Evolutionary conservation across 1,140 invertebrate species (phyloP), one percentile per base, ranked within the genome.

Genomic region (Antheraea pernyi): DNA sequence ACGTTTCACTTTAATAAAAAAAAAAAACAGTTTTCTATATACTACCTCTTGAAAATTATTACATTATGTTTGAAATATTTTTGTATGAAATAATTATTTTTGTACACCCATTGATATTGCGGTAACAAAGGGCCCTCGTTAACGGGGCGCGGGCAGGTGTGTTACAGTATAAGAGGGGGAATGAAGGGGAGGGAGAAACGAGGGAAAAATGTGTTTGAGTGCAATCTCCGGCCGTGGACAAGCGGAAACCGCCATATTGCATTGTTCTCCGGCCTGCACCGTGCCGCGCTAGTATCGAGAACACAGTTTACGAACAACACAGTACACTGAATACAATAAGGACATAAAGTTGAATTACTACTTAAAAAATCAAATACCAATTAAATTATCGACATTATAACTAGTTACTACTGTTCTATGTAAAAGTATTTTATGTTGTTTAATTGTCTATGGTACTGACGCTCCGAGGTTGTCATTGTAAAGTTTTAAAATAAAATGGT

Each of bases 131-230:
- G 68, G 37, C 36, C 36, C 59, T 70, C 72, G 68, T 73, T 70
- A 68, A 61, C 61, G 42, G 68, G 30, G 22, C 18, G n/a, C 19
- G 22, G 48, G 53, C 11, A 53, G 48, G 48, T 67, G 42, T 19
- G 53, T 67, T 53, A 11, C 46, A 6, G 9, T 53, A 53, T 13
- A 13, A 53, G 6, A 13, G 13, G 16, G 46, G 1, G 46, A 16
- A 16, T 16, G 46, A 53, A 9, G 16, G 46, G 46, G 46, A 53
- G 46, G 16, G 46, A 16, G 5, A 53, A 9, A 16, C 13, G 46
- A 53, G 9, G 75, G 75, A 77, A 73, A 77, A 74, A 77, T 77
- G 73, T 74, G 66, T 77, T 74, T 74, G 72, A 74, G 75, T 77
- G 75, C 75, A 77, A 77, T 77, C 75, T 73, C 72, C 75, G 69